Conservation (phyloP, 2,888 invertebrate genomes). For the Caenorhabditis uteleia region DNA sequence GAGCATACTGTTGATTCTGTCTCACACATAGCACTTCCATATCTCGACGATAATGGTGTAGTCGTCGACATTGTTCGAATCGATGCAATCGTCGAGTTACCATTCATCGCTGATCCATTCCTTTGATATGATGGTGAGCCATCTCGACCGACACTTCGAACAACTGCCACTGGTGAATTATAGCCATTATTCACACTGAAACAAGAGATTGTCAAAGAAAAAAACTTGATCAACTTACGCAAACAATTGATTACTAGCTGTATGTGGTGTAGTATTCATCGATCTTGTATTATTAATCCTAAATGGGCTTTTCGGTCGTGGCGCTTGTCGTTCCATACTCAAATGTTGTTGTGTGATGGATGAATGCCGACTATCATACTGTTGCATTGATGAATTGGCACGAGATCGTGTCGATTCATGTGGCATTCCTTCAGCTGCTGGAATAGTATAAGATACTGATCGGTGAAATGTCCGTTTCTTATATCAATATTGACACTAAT, state of each 20-base stretch:
- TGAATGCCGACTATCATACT: too few species aligned
- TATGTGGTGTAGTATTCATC: conserved; percentile 12
- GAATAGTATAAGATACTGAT: background rate
- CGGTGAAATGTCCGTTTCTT: background rate
- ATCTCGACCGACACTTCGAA: background rate
- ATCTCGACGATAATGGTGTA: conserved; percentile 26
- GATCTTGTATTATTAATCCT: background rate
- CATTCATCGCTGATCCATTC: background rate
- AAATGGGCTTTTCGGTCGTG: conserved; percentile 14
- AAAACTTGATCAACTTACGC: conserved; percentile 21
- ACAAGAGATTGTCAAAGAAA: too few species aligned
- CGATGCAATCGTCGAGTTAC: background rate
- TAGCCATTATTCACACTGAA: background rate
- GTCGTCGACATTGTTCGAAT: background rate
- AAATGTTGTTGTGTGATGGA: too few species aligned
- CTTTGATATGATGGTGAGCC: background rate
- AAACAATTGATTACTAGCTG: conserved; percentile 35
- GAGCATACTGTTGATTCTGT: conserved; percentile 20
- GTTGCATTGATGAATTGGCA: conserved; percentile 28
- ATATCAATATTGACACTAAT: too few species aligned
- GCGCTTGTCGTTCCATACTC: conserved; percentile 17
- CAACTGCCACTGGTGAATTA: background rate
- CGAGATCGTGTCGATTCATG: conserved; percentile 18
- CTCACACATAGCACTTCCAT: conserved; percentile 25
- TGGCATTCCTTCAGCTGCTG: conserved; percentile 12